Evolutionary conservation across 2,113 vertebrate species (phyloP).

Genomic region (Urocynchramus pylzowi): DNA sequence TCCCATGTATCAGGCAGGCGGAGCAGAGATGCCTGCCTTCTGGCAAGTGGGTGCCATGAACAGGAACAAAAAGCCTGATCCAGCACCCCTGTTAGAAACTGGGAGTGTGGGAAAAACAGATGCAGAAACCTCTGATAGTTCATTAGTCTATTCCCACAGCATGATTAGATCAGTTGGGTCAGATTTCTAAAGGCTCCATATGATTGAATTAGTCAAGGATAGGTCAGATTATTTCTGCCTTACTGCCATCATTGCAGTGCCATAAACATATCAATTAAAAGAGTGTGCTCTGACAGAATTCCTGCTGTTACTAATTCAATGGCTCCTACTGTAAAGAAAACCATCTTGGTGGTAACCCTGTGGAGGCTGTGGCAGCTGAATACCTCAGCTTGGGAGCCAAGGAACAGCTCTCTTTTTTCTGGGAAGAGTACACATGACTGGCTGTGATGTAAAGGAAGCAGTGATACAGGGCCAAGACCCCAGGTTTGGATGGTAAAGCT

Average conservation of each 20-base stretch:
- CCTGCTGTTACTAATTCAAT: background rate
- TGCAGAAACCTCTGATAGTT: background rate
- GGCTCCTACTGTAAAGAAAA: constrained; percentile 14
- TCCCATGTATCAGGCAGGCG: background rate
- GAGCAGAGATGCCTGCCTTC: background rate
- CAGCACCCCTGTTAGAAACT: background rate
- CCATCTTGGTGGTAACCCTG: background rate
- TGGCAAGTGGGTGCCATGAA: background rate
- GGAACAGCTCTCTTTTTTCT: background rate
- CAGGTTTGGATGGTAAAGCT: fast-evolving
- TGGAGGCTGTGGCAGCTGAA: background rate
- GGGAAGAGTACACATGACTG: background rate
- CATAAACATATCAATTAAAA: background rate
- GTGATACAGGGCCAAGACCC: fast-evolving
- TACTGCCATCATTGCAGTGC: background rate
- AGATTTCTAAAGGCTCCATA: background rate
- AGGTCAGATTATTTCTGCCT: constrained; percentile 35
- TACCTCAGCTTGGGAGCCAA: fast-evolving
- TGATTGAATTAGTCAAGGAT: constrained; percentile 1
- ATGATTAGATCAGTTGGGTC: background rate
- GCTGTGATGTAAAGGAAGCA: background rate
- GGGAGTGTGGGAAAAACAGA: background rate
- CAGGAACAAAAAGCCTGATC: background rate
- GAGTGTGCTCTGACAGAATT: background rate
- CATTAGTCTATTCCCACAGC: background rate